Evolutionary conservation across 2,888 invertebrate species (phyloP).

Genomic region (Eilema depressum): DNA sequence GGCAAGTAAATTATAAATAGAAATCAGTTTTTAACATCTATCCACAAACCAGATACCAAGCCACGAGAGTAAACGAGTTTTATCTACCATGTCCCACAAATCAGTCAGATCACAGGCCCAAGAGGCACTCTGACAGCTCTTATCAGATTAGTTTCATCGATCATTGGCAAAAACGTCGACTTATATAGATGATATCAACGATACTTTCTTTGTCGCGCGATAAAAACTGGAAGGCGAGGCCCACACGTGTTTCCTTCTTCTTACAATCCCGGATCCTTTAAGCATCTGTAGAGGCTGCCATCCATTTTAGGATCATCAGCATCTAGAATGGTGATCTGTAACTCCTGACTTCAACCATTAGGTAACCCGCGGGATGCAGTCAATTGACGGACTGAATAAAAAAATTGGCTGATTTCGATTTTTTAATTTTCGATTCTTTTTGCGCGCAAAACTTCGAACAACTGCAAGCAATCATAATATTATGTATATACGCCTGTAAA

Average conservation of each 20-base stretch:
- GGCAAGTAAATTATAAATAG: background rate
- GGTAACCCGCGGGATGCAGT: background rate
- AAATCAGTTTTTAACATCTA: background rate
- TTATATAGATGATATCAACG: background rate
- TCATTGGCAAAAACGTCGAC: background rate
- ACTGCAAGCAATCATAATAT: too few relatives aligned
- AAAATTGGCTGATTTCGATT: too few relatives aligned
- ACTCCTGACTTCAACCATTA: background rate
- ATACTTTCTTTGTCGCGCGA: background rate
- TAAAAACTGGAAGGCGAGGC: background rate
- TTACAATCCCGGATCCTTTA: background rate
- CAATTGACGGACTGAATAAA: too few relatives aligned
- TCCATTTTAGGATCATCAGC: background rate
- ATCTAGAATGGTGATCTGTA: background rate
- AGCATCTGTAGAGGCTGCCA: background rate
- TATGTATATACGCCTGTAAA: too few relatives aligned
- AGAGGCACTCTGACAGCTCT: background rate
- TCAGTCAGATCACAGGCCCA: background rate
- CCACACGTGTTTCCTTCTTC: background rate
- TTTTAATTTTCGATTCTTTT: too few relatives aligned
- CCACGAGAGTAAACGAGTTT: background rate
- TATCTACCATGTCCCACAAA: background rate
- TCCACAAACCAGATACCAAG: background rate
- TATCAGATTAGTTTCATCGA: background rate
- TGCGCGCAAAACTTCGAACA: too few relatives aligned